A percentile compares a stretch with the other conserved stretches of the same genome.
These are phyloP conservation scores for Eclectus roratus DNA, from an alignment of 2,113 vertebrate genomes.

Conservation along the genomic window DNA sequence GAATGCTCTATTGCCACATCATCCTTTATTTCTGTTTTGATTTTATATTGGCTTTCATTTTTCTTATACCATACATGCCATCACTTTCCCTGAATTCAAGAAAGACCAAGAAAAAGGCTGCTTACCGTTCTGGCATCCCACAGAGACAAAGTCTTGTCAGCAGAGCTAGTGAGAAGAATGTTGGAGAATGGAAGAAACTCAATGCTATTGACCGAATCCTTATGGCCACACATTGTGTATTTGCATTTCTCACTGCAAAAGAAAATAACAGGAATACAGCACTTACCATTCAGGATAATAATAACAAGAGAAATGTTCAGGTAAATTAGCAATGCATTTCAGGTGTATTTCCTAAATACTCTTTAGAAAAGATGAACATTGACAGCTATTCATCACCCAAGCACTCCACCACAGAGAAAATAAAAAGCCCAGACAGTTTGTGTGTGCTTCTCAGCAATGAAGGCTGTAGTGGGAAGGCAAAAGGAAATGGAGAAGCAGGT, in stretches of 20 bases:
- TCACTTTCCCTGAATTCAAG: background rate
- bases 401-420: background rate
- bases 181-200: constrained; percentile 79
- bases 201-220: constrained; percentile 78
- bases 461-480: background rate
- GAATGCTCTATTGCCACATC: background rate
- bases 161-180: constrained; percentile 69
- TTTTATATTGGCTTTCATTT: background rate
- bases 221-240: constrained; percentile 72
- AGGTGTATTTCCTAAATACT: background rate
- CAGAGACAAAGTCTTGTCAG: constrained; percentile 73
- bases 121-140: constrained; percentile 74
- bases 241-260: constrained; percentile 78
- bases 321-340: background rate
- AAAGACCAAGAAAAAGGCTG: background rate
- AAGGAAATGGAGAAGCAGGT: background rate
- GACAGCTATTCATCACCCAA: background rate
- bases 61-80: background rate
- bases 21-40: background rate
- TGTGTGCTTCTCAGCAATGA: background rate
- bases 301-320: background rate
- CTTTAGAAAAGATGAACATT: background rate
- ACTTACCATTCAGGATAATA: background rate
- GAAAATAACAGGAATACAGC: background rate
- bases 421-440: fast-evolving